phyloP scores from a whole-genome alignment of 2,113 vertebrate species.

The Noturus placidus region DNA sequence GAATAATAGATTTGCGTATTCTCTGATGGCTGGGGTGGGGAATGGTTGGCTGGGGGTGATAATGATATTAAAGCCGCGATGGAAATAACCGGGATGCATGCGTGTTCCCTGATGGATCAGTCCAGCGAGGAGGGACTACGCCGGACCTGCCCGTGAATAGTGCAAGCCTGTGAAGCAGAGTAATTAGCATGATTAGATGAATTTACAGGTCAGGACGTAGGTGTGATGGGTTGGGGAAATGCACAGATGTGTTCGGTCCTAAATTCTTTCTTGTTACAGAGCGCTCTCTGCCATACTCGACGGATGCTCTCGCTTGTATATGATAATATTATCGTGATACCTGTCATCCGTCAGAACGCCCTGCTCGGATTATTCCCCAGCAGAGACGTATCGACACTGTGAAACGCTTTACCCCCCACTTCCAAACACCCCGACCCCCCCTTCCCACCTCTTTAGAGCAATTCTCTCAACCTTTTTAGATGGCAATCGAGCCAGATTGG shows the following conservation, averaged over 20 bases:
- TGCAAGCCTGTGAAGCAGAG: constrained; percentile 74
- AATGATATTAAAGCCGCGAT: constrained; percentile 78
- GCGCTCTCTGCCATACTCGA: neutral
- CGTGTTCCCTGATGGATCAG: constrained; percentile 67
- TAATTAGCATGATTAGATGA: constrained; percentile 78
- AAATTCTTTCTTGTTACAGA: neutral
- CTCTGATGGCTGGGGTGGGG: constrained; percentile 67
- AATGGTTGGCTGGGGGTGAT: constrained; percentile 69
- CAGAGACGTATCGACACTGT: constrained; percentile 24
- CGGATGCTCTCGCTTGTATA: constrained; percentile 35
- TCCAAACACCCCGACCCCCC: neutral
- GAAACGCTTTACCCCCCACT: neutral
- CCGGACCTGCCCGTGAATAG: constrained; percentile 68
- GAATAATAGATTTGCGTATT: constrained; percentile 76
- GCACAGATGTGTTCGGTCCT: constrained; percentile 25
- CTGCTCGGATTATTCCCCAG: constrained; percentile 40
- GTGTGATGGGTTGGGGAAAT: constrained; percentile 48
- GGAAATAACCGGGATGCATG: constrained; percentile 72
- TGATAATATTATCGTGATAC: constrained; percentile 43
- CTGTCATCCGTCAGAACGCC: constrained; percentile 21
- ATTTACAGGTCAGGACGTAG: constrained; percentile 71
- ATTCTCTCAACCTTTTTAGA: constrained; percentile 52
- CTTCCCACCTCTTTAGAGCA: neutral
- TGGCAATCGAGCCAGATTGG: constrained; percentile 56
- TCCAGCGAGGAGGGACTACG: constrained; percentile 65